Base-by-base conservation (phyloP, 2,888 invertebrate genomes). In the Perithous albicinctus region DNA sequence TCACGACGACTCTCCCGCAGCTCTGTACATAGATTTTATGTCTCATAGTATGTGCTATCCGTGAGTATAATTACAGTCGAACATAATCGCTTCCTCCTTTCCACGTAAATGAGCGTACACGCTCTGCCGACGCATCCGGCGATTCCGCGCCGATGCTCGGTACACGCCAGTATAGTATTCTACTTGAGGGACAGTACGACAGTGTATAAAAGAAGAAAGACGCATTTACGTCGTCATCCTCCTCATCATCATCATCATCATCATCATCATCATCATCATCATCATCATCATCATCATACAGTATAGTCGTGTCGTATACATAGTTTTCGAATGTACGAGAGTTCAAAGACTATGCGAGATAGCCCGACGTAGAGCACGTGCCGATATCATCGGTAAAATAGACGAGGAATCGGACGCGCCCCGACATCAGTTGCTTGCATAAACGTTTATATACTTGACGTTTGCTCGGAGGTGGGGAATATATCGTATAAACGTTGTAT, bases 281-380 rank as follows among this genome's bases (percentile, higher is more conserved):
- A 20, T 59, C 48, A 8, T 43, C 23, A 26, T 56, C 43, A 46
- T 56, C 51, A 43, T 41, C 29, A n/a, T n/a, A n/a, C n/a, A n/a
- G n/a, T n/a, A n/a, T n/a, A n/a, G n/a, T n/a, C n/a, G n/a, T n/a
- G 20, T 51, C 23, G n/a, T 38, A 38, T 12, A 38, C n/a, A 12
- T 20, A 32, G 43, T 72, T 32, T 15, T 18, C 15, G 10, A 23
- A 35, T 73, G 48, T 56, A 41, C 35, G 46, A 12, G 81, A 81
- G 83, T 81, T 84, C 81, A 81, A 81, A 84, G 83, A 84, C 81
- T 81, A 76, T 43, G 18, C 48, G 67, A 75, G 78, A 83, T 81
- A 76, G 72, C 63, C 15, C 41, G 41, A 38, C n/a, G n/a, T n/a
- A n/a, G n/a, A n/a, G n/a, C n/a, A n/a, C n/a, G 63, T 64, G 56